Evolutionary conservation across 2,113 vertebrate species (phyloP).

Genomic region (Zeus faber): DNA sequence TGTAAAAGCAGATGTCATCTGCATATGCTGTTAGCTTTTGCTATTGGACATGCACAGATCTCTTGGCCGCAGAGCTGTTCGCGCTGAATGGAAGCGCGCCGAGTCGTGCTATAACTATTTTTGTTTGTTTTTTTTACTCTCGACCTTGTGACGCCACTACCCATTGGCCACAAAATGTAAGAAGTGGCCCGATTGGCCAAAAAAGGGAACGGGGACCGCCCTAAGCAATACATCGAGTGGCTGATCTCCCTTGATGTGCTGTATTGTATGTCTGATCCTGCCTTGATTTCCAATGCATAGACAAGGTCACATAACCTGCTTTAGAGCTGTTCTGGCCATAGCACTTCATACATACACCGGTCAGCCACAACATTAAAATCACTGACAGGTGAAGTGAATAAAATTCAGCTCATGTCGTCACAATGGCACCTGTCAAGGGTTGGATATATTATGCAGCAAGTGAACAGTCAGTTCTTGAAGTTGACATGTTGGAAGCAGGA

Average conservation of each 20-base stretch:
- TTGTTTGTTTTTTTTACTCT: slow-evolving; percentile 5
- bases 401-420: too few relatives aligned
- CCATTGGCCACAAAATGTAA: background rate
- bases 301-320: slow-evolving; percentile 11
- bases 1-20: slow-evolving; percentile 16
- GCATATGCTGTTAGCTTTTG: slow-evolving; percentile 5
- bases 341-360: slow-evolving; percentile 36
- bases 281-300: slow-evolving; percentile 25
- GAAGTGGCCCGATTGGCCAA: slow-evolving; percentile 11
- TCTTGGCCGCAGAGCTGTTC: slow-evolving; percentile 16
- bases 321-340: slow-evolving; percentile 5
- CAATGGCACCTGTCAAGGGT: too few relatives aligned
- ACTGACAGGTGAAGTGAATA: too few relatives aligned
- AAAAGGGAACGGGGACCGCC: slow-evolving; percentile 37
- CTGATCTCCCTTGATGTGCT: slow-evolving; percentile 36
- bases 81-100: background rate
- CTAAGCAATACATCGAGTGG: slow-evolving; percentile 31
- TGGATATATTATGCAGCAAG: too few relatives aligned
- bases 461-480: too few relatives aligned
- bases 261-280: slow-evolving; percentile 45
- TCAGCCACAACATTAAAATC: too few relatives aligned
- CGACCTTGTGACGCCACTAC: slow-evolving; percentile 11
- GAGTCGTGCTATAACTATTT: background rate
- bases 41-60: slow-evolving; percentile 31
- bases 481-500: too few relatives aligned